These are phyloP conservation scores for Periplaneta americana DNA, from an alignment of 1,140 invertebrate species.

Conservation along the genomic window DNA sequence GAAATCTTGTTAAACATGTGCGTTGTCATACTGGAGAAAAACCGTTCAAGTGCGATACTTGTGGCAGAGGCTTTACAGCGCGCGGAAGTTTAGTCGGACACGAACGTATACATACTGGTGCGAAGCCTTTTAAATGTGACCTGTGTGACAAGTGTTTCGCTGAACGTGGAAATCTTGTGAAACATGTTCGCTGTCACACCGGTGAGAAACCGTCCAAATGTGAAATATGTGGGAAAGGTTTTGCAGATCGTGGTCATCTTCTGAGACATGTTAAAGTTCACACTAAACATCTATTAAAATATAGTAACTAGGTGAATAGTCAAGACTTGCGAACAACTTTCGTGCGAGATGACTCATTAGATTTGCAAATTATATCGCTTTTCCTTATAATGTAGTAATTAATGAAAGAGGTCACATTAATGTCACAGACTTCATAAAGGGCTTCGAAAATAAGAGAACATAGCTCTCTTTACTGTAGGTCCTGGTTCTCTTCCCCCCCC, in stretches of 20 bases:
- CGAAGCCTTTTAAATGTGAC: background rate
- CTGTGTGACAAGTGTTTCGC: constrained; percentile 24
- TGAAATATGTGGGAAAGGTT: constrained; percentile 43
- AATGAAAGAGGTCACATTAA: no score
- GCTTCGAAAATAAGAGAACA: no score
- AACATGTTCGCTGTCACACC: constrained; percentile 37
- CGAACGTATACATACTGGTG: background rate
- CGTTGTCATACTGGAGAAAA: background rate
- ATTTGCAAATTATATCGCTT: no score
- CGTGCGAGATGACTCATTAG: no score
- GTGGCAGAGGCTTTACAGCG: background rate
- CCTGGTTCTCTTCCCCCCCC: no score
- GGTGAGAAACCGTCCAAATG: constrained; percentile 47
- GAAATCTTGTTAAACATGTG: background rate
- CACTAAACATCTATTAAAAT: no score
- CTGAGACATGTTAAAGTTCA: no score
- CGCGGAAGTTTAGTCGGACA: background rate
- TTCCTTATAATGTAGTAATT: no score
- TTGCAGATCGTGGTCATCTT: constrained; percentile 39
- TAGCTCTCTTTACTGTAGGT: no score
- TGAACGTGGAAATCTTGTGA: background rate
- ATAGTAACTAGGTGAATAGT: no score
- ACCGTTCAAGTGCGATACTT: background rate
- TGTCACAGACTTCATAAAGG: no score
- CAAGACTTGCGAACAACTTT: no score